Evolutionary conservation across 2,113 vertebrate species (phyloP), one percentile per base, ranked within the genome.

Genomic region (Danio rerio): DNA sequence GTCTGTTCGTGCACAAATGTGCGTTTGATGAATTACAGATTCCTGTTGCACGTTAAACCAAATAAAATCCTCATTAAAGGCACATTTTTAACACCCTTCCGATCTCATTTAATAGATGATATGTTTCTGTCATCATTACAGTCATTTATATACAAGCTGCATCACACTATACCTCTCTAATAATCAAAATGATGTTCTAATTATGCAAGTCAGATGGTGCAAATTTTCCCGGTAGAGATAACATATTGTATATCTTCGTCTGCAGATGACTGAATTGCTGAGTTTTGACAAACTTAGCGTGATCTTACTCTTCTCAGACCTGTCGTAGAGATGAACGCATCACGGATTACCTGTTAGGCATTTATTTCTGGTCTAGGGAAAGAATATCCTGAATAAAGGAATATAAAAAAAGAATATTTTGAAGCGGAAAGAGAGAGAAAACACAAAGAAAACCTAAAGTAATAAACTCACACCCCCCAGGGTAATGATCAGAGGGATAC

Each of bases 401-500:
- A 76, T 43, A 74, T 56, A 31, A 80, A 69, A 16, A 31, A 42
- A 55, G 31, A 21, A 5, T 68, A 56, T 80, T 45, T 55, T 58
- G 16, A 71, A 42, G 42, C 4, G 45, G 52, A 81, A 66, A 80
- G 58, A 68, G 49, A 50, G 45, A 72, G 9, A 74, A 43, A 65
- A 79, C 8, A 58, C 62, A 87, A 72, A 81, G 74, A 80, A 52
- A 53, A 50, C 80, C 66, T 78, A 18, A 85, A 85, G 80, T 58
- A 85, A 82, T 62, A 65, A 78, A 85, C 73, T 56, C 56, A 78
- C 47, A 78, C 12, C 65, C 78, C 62, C 83, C 59, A 20, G 56
- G 72, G 83, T 84, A 76, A 70, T 76, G 78, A 81, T 76, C 45
- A 81, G 83, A 81, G 63, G 50, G 47, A 66, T 50, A 31, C 9